Conservation (phyloP, 2,113 vertebrate species). For the Muntiacus reevesi region DNA sequence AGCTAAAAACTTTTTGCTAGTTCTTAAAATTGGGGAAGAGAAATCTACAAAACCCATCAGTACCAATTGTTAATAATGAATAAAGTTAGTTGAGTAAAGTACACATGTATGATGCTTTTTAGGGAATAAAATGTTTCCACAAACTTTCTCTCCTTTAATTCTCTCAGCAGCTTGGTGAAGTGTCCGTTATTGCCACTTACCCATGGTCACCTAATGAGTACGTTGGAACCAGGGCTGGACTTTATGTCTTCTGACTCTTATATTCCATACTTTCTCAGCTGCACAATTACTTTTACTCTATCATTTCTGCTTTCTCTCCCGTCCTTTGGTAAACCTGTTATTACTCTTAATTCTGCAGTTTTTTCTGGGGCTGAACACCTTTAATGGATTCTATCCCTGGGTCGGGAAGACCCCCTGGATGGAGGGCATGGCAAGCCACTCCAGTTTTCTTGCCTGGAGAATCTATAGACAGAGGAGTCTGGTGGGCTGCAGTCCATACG, state of each 20-base stretch:
- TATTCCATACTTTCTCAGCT: neutral
- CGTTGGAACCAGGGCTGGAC: neutral
- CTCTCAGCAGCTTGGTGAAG: neutral
- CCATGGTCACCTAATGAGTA: neutral
- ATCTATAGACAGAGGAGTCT: neutral
- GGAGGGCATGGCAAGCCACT: neutral
- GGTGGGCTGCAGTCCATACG: neutral
- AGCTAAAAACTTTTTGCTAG: neutral
- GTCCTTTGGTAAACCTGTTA: neutral
- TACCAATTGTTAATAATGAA: neutral
- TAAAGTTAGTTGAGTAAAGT: neutral
- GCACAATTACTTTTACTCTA: neutral
- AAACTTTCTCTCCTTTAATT: neutral
- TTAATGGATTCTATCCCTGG: neutral
- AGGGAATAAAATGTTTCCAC: neutral
- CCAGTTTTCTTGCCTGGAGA: neutral
- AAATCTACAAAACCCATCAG: neutral
- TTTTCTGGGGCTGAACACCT: neutral
- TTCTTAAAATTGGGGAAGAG: neutral
- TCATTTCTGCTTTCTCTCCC: neutral
- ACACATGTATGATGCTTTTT: neutral
- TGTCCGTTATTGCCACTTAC: neutral
- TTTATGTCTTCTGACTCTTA: neutral
- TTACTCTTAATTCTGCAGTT: neutral
- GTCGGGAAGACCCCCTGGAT: neutral